Base-by-base conservation (phyloP, 2,797 vertebrate species). In the Anisognathus igniventris region DNA sequence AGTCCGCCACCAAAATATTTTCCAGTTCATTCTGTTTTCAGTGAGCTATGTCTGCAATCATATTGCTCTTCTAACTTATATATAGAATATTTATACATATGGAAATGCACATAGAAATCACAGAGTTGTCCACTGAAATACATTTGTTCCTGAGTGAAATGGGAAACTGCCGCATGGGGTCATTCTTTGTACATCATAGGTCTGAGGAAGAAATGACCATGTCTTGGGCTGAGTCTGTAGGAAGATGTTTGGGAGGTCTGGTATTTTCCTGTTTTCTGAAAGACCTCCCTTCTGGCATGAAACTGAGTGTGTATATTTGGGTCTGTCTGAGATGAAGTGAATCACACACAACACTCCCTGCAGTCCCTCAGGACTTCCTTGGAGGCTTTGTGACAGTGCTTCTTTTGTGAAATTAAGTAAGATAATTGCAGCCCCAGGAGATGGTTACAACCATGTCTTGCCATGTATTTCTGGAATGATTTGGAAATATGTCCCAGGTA, bases 261-360 rank as follows among this genome's bases (percentile, higher is more conserved):
- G 24, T 65, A 33, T 88, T 92, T 82, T 94, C 37, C 60, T 75
- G 19, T 78, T 45, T 70, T 76, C 60, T 90, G 74, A 90, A 92
- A 82, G 66, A 50, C 31, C 67, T 87, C 37, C 28, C 44, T 85
- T 92, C 74, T 73, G 60, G 39, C 42, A 27, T 24, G 64, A 82
- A 66, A 56, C 24, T 21, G 65, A 64, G 58, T n/a, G 45, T 3
- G 5, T 78, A 90, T 90, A 83, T 82, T 92, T 45, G 54, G 31
- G 37, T n/a, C 60, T 86, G 80, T 79, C 40, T 93, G 77, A 93
- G 84, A 82, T 60, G 28, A 61, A 89, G 50, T 77, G 92, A 92
- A 67, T 92, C 88, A 71, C 64, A 31, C 28, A 7, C 45, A 76
- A 27, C 57, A 16, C 27, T 88, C 48, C 51, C 86, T 4, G 14